phyloP scores from a whole-genome alignment of 1,140 invertebrate species.

The Zelostemma sp. region DNA sequence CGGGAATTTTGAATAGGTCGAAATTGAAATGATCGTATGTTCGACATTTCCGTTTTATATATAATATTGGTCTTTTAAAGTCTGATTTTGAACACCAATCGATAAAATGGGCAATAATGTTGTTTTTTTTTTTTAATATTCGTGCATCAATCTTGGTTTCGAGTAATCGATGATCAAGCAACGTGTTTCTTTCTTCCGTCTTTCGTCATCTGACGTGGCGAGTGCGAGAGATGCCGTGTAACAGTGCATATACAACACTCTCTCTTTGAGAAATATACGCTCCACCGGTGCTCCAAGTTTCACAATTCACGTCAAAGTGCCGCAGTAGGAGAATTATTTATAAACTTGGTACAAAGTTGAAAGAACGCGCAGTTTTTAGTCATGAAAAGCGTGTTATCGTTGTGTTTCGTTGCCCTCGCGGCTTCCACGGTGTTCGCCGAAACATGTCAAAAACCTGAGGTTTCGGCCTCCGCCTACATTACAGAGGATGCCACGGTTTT shows the following conservation, averaged over 20 bases:
- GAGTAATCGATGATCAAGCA: neutral
- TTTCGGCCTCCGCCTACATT: constrained; percentile 81
- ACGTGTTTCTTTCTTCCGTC: constrained; percentile 22
- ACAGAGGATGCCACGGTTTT: constrained; percentile 92
- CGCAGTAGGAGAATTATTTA: too few species aligned
- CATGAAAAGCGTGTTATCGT: constrained; percentile 37
- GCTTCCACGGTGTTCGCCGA: constrained; percentile 42
- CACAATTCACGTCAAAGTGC: too few species aligned
- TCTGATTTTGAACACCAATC: too few species aligned
- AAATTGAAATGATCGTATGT: neutral
- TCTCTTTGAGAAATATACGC: too few species aligned
- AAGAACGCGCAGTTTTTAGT: constrained; percentile 21
- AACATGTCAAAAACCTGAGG: constrained; percentile 75
- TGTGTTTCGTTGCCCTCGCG: constrained; percentile 14
- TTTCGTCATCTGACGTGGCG: constrained; percentile 14
- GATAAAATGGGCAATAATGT: too few species aligned
- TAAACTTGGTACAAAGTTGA: neutral
- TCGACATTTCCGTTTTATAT: neutral
- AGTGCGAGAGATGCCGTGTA: neutral
- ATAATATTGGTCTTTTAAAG: neutral
- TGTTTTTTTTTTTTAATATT: neutral
- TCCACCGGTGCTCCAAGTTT: too few species aligned
- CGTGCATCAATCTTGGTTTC: neutral
- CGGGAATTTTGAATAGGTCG: too few species aligned
- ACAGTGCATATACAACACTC: neutral